Percentiles rank a stretch among this genome's conserved stretches.
Evolutionary conservation across 2,888 invertebrate genomes (phyloP).

Genomic region (Melanargia galathea): DNA sequence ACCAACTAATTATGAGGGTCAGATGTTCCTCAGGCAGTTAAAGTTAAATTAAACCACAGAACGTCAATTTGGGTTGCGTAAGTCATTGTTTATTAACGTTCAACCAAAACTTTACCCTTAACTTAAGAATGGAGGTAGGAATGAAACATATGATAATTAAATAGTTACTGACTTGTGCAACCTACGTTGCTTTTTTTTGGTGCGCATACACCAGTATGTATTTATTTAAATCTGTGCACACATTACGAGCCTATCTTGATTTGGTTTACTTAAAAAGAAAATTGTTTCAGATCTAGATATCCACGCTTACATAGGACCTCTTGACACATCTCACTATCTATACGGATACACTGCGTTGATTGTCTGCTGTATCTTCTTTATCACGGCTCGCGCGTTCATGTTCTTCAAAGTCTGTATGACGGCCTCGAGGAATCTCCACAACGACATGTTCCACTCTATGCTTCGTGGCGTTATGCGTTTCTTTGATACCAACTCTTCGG

Average conservation of each 20-base stretch:
- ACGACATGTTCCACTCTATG: slow-evolving; percentile 91
- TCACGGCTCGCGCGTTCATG: slow-evolving; percentile 83
- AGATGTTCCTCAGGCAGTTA: too few species aligned
- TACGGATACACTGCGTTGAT: slow-evolving; percentile 74
- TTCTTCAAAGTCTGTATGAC: slow-evolving; percentile 90
- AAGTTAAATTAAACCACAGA: too few species aligned
- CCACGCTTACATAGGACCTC: slow-evolving; percentile 69
- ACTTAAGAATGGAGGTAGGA: too few species aligned
- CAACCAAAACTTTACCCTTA: too few species aligned
- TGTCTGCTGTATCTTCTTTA: slow-evolving; percentile 78
- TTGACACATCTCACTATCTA: slow-evolving; percentile 72
- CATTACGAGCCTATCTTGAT: neutral
- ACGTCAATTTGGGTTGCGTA: too few species aligned
- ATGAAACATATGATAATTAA: too few species aligned
- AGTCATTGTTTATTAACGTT: too few species aligned
- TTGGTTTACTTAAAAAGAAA: neutral
- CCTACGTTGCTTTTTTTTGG: too few species aligned
- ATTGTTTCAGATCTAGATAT: slow-evolving; percentile 63
- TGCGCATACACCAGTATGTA: too few species aligned
- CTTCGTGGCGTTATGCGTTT: slow-evolving; percentile 90
- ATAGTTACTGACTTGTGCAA: too few species aligned
- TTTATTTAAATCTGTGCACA: neutral
- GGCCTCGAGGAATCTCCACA: slow-evolving; percentile 89
- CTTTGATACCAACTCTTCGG: slow-evolving; percentile 93
- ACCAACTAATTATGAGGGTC: too few species aligned